phyloP scores from a whole-genome alignment of 2,797 vertebrate genomes.

The Leuciscus waleckii region DNA sequence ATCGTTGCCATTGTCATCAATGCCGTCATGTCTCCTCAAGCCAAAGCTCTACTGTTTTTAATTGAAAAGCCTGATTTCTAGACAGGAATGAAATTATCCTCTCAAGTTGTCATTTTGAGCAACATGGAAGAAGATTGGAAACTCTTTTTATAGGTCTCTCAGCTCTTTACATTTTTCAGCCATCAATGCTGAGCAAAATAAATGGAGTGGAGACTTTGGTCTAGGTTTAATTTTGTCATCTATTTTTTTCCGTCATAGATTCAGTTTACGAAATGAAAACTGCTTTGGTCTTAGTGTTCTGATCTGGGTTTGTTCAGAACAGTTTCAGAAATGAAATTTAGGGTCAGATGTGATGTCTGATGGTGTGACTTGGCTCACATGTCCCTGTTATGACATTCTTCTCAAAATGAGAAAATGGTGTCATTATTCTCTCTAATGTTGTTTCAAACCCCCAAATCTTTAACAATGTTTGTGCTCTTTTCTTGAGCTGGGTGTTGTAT shows the following conservation, averaged over 20 bases:
- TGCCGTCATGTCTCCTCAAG: background rate
- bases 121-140: background rate
- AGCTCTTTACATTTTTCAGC: background rate
- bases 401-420: background rate
- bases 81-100: constrained; percentile 17
- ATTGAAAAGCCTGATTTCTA: constrained; percentile 21
- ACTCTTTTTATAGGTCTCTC: background rate
- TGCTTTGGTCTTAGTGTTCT: background rate
- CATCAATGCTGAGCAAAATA: background rate
- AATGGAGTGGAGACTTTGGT: background rate
- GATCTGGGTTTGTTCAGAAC: background rate
- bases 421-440: background rate
- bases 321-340: background rate
- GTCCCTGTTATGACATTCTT: background rate
- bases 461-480: background rate
- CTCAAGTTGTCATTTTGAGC: constrained; percentile 14
- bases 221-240: background rate
- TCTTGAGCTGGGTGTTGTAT: background rate
- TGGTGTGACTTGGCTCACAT: background rate
- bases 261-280: no score
- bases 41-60: constrained; percentile 7
- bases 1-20: background rate
- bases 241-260: no score
- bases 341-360: background rate
- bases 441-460: background rate